Evolutionary conservation across 2,888 invertebrate species (phyloP), one percentile per base, ranked within the genome.

Genomic region (Herminia tarsipennalis): DNA sequence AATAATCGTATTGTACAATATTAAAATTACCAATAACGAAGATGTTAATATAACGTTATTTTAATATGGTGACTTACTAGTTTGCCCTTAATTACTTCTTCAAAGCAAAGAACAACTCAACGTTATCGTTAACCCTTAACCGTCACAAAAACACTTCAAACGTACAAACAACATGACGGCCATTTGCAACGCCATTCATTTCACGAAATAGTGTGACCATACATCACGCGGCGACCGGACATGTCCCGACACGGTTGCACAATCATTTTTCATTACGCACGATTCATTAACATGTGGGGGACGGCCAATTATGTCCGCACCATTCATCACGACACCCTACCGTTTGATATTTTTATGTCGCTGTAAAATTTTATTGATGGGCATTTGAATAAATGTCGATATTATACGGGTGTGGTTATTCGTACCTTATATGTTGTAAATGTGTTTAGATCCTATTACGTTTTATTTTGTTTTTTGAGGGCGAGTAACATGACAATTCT

Each of bases 261-360:
- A 80, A 88, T 88, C 79, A 88, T 86, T 89, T 89, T 88, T 87
- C 88, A 89, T 89, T 88, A 88, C 78, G 66, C 78, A 79, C 87
- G 88, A 86, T 88, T 88, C 89, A 89, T 90, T 88, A 88, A 83
- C 85, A 83, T 82, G 68, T 60, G 78, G 83, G 81, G 83, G 85
- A 76, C 70, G 73, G 80, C 78, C 87, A 88, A 90, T 90, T 89
- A 87, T 84, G 79, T 81, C 71, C 78, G 83, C 80, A 72, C 78
- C 78, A 88, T 89, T 81, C 78, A 83, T 89, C 88, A 88, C 68
- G 73, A 72, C 81, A 73, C 84, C 87, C 85, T 70, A 74, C 70
- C 75, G 68, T 81, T 83, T 81, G 78, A 82, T 81, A 79, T 81
- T 85, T 81, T 75, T 78, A 58, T 61, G 69, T 61, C 70, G 79